phyloP scores from a whole-genome alignment of 2,113 vertebrate species.

The Lagenorhynchus albirostris region DNA sequence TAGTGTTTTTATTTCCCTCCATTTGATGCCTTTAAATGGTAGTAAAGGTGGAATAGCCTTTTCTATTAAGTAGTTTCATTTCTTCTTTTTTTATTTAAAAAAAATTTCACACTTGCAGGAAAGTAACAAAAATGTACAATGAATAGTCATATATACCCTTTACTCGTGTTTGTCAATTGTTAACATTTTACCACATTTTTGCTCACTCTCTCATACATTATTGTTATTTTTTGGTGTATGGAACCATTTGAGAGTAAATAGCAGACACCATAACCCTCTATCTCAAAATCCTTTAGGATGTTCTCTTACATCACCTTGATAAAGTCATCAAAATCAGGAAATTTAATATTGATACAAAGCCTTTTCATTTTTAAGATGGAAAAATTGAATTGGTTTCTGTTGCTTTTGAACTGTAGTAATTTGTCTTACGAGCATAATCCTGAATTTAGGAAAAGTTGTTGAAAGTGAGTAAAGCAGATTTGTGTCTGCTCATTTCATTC shows the following conservation, averaged over 20 bases:
- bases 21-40: background rate
- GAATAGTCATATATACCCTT: background rate
- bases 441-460: background rate
- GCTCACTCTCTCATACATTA: background rate
- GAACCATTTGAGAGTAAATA: background rate
- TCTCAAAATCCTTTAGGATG: background rate
- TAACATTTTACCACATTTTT: background rate
- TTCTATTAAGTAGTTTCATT: background rate
- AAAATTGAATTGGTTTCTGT: background rate
- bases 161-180: background rate
- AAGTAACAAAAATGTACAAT: background rate
- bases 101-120: background rate
- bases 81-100: conserved; percentile 10
- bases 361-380: conserved; percentile 1
- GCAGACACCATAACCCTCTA: background rate
- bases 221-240: background rate
- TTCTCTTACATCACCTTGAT: background rate
- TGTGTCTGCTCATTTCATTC: background rate
- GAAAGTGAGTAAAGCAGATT: background rate
- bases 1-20: conserved; percentile 31
- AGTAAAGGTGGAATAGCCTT: background rate
- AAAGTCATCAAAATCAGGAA: background rate
- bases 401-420: background rate
- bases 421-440: background rate
- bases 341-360: background rate